Base-by-base conservation (phyloP, 1,140 invertebrate genomes). In the Lepidurus couesii region DNA sequence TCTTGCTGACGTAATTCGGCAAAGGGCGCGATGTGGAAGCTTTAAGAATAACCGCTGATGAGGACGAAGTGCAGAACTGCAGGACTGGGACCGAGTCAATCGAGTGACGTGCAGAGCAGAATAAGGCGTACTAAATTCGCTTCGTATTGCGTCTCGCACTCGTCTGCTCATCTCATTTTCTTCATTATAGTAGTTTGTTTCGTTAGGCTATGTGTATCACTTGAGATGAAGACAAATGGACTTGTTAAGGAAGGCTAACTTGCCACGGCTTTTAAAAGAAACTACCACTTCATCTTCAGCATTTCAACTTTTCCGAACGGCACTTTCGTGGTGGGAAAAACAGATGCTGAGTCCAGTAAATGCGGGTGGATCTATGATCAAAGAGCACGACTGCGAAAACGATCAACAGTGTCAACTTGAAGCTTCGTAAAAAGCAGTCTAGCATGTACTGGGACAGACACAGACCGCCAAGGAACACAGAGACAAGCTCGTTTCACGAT, bases 11-110 rank as follows among this genome's bases (percentile, higher is more conserved):
- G 78, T 10, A 44, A 77, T 44, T 9, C 21, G 75, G 11, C n/a
- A 42, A 11, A 42, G 42, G 21, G 24, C n/a, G 21, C 10, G 42
- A 44, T 16, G 78, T 21, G 65, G 74, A 13, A n/a, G 73, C 42
- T 26, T 21, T 11, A 44, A 73, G 77, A 53, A 42, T 9, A 34
- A 45, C 24, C 26, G 16, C 44, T 75, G 74, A 79, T 79, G 78
- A 79, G 73, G 47, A 75, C 4, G 3, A 42, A 43, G 44, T 11
- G 73, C 7, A 42, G 73, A 75, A 42, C 45, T 43, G 44, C 75
- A 47, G 45, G 44, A 45, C 24, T 45, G 47, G 44, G 75, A 76
- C 42, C 75, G 47, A 42, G 47, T 76, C 44, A 76, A 43, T 47
- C 44, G 47, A 7, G 11, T 47, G 45, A 9, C 53, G 53, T 13